Conservation (phyloP, 2,888 invertebrate genomes). For the Timema cristinae region DNA sequence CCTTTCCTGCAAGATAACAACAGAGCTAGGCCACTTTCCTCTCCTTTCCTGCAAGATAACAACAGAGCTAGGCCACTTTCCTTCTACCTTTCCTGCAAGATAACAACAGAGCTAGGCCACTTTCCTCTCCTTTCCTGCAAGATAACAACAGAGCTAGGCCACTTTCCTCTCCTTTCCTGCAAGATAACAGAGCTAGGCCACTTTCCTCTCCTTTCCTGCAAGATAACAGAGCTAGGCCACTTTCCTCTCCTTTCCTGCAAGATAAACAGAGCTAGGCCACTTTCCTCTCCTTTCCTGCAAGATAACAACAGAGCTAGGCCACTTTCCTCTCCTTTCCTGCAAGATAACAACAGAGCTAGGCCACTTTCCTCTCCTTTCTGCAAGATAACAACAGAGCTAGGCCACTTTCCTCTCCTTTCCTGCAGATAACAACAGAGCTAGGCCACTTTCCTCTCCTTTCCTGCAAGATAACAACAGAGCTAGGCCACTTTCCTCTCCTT, state of each 20-base stretch:
- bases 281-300: slow-evolving; percentile 66
- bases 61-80: no score
- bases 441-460: slow-evolving; percentile 57
- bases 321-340: slow-evolving; percentile 64
- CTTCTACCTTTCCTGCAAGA: slow-evolving; percentile 67
- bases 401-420: slow-evolving; percentile 61
- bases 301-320: no score
- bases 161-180: slow-evolving; percentile 64
- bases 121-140: slow-evolving; percentile 66
- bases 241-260: slow-evolving; percentile 66
- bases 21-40: no score
- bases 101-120: no score
- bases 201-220: slow-evolving; percentile 65
- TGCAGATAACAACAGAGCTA: slow-evolving; percentile 39
- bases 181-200: slow-evolving; percentile 32
- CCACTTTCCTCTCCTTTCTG: slow-evolving; percentile 59
- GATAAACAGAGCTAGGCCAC: no score
- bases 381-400: slow-evolving; percentile 32
- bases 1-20: slow-evolving; percentile 61
- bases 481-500: slow-evolving; percentile 53
- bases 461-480: slow-evolving; percentile 44
- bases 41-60: slow-evolving; percentile 64
- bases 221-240: slow-evolving; percentile 25
- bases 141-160: no score
- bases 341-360: slow-evolving; percentile 32